Evolutionary conservation across 2,888 invertebrate species (phyloP).

Genomic region (Drosophila dives): DNA sequence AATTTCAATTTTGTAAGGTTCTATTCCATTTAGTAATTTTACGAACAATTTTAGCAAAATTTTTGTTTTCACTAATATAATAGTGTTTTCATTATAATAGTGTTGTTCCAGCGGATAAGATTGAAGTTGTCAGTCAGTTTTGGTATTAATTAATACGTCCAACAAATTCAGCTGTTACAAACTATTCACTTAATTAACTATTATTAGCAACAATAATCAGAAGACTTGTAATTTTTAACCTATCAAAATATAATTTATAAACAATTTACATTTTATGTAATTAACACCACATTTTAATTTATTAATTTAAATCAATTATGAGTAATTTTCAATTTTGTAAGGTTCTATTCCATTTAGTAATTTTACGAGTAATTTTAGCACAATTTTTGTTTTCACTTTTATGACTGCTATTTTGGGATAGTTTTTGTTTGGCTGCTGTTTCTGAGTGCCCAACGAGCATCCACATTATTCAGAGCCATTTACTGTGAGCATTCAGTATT

Average conservation of each 20-base stretch:
- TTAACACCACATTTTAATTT: background rate
- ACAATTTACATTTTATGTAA: background rate
- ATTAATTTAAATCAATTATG: background rate
- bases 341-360: background rate
- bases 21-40: too few relatives aligned
- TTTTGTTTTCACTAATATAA: conserved; percentile 7
- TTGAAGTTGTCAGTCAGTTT: background rate
- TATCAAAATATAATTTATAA: background rate
- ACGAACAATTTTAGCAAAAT: too few relatives aligned
- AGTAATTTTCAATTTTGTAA: background rate
- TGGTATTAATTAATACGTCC: conserved; percentile 11
- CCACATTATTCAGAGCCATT: conserved; percentile 12
- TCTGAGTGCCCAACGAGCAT: conserved; percentile 30
- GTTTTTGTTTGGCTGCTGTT: conserved; percentile 29
- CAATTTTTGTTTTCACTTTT: conserved; percentile 8
- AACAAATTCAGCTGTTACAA: background rate
- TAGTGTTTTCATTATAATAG: conserved; percentile 9
- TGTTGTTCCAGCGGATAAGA: background rate
- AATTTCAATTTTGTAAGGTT: too few relatives aligned
- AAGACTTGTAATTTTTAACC: background rate
- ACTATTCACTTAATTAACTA: background rate
- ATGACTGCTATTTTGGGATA: conserved; percentile 7
- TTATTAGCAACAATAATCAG: background rate
- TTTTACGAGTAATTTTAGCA: background rate
- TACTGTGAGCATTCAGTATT: conserved; percentile 20